Percentiles rank a stretch among this genome's conserved stretches.
These are phyloP conservation scores for Eulemur albifrons DNA, from an alignment of 2,797 vertebrate genomes.

Conservation along the genomic window DNA sequence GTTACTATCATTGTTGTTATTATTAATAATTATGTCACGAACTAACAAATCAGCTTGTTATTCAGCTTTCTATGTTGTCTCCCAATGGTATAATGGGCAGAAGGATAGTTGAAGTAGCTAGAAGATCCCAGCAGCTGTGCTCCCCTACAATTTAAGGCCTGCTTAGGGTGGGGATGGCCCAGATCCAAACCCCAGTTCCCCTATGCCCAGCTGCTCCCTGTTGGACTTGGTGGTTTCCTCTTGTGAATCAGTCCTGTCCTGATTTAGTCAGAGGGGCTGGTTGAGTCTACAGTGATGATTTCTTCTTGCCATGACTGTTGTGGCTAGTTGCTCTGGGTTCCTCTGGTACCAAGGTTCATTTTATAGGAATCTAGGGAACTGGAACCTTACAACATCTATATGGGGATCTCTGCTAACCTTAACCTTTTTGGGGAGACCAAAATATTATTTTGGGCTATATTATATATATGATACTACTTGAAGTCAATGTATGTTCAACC, in stretches of 20 bases:
- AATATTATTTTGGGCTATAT: constrained; percentile 21
- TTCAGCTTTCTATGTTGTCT: constrained; percentile 26
- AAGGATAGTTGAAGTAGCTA: not conserved
- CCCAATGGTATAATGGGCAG: not conserved
- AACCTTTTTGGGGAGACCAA: constrained; percentile 21
- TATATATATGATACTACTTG: not conserved
- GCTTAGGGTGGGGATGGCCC: not conserved
- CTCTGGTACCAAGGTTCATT: constrained; percentile 45
- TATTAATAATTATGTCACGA: not conserved
- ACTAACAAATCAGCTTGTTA: constrained; percentile 2
- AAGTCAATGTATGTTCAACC: not conserved
- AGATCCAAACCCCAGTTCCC: not conserved
- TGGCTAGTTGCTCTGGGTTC: not conserved
- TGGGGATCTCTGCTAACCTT: constrained; percentile 36
- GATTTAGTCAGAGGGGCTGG: not conserved
- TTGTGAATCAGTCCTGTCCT: not conserved
- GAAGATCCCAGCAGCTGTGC: not conserved
- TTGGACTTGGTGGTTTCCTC: constrained; percentile 1
- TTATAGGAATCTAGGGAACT: not conserved
- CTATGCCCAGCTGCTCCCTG: not conserved
- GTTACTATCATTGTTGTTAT: not conserved
- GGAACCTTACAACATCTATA: not conserved
- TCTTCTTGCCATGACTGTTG: not conserved
- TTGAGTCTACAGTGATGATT: not conserved
- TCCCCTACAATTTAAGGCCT: not conserved